phyloP scores from a whole-genome alignment of 2,797 vertebrate genomes.

The Sebastes matsubarae region DNA sequence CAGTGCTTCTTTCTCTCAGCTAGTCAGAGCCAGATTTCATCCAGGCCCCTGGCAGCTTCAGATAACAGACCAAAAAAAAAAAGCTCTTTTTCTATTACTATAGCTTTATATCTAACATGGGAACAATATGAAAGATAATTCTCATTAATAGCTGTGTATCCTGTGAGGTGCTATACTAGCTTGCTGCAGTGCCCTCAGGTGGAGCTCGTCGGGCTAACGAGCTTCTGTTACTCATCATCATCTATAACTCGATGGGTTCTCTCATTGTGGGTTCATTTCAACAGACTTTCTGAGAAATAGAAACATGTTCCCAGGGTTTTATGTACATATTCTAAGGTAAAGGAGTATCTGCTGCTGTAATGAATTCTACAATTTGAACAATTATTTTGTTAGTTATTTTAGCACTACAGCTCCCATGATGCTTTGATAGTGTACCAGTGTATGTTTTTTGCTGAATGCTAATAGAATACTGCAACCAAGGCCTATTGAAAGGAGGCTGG shows the following conservation, averaged over 20 bases:
- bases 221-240: too few species aligned
- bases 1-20: background rate
- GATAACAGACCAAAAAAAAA: background rate
- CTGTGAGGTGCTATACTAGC: background rate
- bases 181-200: background rate
- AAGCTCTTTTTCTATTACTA: background rate
- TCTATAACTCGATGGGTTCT: too few species aligned
- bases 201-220: background rate
- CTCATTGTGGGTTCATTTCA: background rate
- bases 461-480: too few species aligned
- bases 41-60: background rate
- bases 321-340: background rate
- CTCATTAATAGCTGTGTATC: background rate
- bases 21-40: slow-evolving; percentile 13
- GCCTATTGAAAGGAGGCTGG: too few species aligned
- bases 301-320: background rate
- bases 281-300: background rate
- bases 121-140: background rate
- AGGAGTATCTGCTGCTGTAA: background rate
- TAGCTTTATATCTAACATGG: background rate
- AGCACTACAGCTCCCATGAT: background rate
- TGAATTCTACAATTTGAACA: background rate
- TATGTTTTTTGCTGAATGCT: background rate
- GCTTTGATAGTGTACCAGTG: background rate
- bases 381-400: background rate